phyloP scores from a whole-genome alignment of 1,140 invertebrate species.

The silkworm (Bombyx mori) region ASM3026992v2 NC_085119.1:7006001-7006500 shows the following conservation, averaged over 20 bases:
- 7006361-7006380: slow-evolving; percentile 33
- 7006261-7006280: slow-evolving; percentile 41
- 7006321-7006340: slow-evolving; percentile 45
- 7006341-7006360: slow-evolving; percentile 37
- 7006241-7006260: neutral
- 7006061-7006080: too few relatives aligned
- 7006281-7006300: slow-evolving; percentile 21
- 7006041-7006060: too few relatives aligned
- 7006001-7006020: too few relatives aligned
- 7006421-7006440: slow-evolving; percentile 1
- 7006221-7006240: neutral
- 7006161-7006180: too few relatives aligned
- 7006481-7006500: slow-evolving; percentile 40
- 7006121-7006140: too few relatives aligned
- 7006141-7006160: too few relatives aligned
- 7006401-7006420: slow-evolving; percentile 29
- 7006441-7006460: neutral
- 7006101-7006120: too few relatives aligned
- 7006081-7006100: too few relatives aligned
- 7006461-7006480: slow-evolving; percentile 18
- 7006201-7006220: too few relatives aligned
- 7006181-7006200: too few relatives aligned
- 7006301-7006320: slow-evolving; percentile 35
- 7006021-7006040: too few relatives aligned
- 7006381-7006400: slow-evolving; percentile 27